Percentiles rank a stretch among this genome's conserved stretches.
Conservation (phyloP, 2,888 invertebrate genomes). For the Tachina lurida region DNA sequence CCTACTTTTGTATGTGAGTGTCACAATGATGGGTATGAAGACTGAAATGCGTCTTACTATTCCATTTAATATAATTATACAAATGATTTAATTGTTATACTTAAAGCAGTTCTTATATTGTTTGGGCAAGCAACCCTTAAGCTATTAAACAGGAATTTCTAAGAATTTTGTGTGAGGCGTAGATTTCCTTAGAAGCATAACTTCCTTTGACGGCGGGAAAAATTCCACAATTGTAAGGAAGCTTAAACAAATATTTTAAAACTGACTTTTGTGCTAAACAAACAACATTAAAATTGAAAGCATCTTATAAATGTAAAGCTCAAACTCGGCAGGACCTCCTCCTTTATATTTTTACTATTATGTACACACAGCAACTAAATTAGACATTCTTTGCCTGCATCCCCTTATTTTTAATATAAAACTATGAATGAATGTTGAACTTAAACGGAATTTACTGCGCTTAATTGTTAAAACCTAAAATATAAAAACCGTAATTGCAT, state of each 20-base stretch:
- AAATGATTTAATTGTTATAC: not conserved
- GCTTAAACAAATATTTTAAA: not conserved
- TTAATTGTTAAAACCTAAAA: no score
- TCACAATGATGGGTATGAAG: not conserved
- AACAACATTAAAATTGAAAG: not conserved
- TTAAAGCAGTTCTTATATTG: not conserved
- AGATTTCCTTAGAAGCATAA: slow-evolving; percentile 8
- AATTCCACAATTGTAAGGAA: not conserved
- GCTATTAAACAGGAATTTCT: not conserved
- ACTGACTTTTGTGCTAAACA: not conserved
- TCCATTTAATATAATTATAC: slow-evolving; percentile 8
- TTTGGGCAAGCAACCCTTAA: slow-evolving; percentile 27
- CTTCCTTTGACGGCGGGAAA: not conserved
- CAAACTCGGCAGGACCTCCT: no score
- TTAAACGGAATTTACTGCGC: no score
- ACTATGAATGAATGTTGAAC: no score
- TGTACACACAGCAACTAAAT: no score
- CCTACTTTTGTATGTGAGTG: slow-evolving; percentile 36
- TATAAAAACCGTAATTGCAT: no score
- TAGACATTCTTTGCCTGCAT: no score
- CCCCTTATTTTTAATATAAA: no score
- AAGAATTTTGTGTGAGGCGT: slow-evolving; percentile 26
- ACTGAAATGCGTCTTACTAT: slow-evolving; percentile 10
- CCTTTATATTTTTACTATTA: no score
- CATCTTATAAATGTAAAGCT: no score